phyloP scores from a whole-genome alignment of 2,113 vertebrate genomes.

The Hypocryptadius cinnamomeus region DNA sequence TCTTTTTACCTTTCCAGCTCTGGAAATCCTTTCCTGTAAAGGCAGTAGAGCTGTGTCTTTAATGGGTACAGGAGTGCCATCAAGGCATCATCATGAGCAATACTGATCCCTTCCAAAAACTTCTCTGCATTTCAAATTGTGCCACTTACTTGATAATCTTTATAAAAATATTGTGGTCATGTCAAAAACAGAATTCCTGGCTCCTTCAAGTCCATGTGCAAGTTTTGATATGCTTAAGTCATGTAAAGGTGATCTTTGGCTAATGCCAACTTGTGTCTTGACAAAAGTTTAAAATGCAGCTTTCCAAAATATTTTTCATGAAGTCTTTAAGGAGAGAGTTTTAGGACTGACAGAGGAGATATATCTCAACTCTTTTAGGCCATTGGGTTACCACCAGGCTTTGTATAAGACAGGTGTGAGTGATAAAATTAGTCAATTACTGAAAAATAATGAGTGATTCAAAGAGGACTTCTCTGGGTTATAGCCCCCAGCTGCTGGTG shows the following conservation, averaged over 20 bases:
- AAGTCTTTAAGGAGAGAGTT: background rate
- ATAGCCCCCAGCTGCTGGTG: constrained; percentile 49
- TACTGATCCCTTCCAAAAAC: background rate
- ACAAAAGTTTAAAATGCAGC: background rate
- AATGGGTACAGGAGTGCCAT: background rate
- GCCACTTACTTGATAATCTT: background rate
- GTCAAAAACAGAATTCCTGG: background rate
- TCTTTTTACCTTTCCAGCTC: background rate
- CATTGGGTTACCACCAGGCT: background rate
- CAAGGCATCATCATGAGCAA: background rate
- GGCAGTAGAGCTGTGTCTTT: background rate
- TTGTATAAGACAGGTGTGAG: constrained; percentile 5
- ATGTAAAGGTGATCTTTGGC: fast-evolving
- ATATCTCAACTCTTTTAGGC: background rate
- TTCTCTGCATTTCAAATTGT: background rate
- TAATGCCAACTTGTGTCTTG: background rate
- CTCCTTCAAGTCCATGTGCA: background rate
- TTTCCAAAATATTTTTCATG: background rate
- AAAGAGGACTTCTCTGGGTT: background rate
- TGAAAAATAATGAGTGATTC: constrained; percentile 30
- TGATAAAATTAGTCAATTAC: constrained; percentile 41
- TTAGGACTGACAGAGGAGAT: background rate
- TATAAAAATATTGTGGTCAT: background rate
- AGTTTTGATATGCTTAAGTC: background rate
- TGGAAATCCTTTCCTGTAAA: background rate